These are phyloP conservation scores for Sciurus carolinensis DNA, from an alignment of 2,797 vertebrate genomes.

Conservation along the genomic window DNA sequence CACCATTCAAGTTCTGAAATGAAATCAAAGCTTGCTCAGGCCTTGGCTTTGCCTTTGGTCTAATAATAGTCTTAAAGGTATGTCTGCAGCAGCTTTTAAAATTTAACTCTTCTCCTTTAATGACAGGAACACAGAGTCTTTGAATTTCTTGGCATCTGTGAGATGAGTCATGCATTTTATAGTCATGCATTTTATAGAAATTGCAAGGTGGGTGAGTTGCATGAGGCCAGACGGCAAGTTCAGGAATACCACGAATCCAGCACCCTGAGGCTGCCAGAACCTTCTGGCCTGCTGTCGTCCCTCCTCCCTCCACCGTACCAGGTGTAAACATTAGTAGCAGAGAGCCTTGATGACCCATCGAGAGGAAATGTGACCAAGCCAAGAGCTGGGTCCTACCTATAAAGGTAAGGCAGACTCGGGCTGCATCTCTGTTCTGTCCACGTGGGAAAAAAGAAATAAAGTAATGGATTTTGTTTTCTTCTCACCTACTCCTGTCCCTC, in stretches of 20 bases:
- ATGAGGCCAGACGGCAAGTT: not conserved
- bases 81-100: not conserved
- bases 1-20: not conserved
- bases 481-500: not conserved
- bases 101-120: constrained; percentile 48
- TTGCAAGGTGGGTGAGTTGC: not conserved
- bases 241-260: not conserved
- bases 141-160: constrained; percentile 69
- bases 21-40: constrained; percentile 50
- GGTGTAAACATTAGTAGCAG: not conserved
- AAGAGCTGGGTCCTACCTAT: not conserved
- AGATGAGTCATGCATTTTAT: constrained; percentile 72
- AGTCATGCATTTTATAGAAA: constrained; percentile 8
- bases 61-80: constrained; percentile 42
- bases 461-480: not conserved
- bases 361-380: not conserved
- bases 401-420: not conserved
- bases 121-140: constrained; percentile 70
- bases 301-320: not conserved
- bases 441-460: not conserved
- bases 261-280: accelerated
- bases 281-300: not conserved
- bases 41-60: constrained; percentile 49
- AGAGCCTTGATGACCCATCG: not conserved
- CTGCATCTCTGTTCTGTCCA: not conserved